phyloP scores from a whole-genome alignment of 2,797 vertebrate genomes.

The Denticeps clupeoides region DNA sequence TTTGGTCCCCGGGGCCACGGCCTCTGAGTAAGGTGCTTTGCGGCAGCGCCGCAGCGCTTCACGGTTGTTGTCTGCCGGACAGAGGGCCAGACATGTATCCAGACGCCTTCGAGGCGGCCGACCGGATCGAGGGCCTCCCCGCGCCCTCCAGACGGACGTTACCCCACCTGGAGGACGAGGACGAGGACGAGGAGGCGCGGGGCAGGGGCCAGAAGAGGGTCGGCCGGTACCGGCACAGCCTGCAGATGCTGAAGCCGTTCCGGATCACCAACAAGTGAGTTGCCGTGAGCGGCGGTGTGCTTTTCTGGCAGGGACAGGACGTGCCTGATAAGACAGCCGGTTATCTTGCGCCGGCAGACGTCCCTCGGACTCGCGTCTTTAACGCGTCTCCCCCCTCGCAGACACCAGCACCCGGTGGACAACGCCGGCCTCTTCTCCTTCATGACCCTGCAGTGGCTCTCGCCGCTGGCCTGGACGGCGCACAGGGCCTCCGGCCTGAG shows the following conservation, averaged over 20 bases:
- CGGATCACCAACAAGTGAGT: constrained; percentile 68
- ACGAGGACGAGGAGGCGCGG: constrained; percentile 22
- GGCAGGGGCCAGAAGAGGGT: constrained; percentile 37
- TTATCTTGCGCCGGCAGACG: constrained; percentile 31
- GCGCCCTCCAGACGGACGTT: constrained; percentile 44
- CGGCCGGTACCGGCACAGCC: constrained; percentile 59
- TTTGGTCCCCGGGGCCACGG: constrained; percentile 27
- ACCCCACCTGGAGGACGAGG: constrained; percentile 47
- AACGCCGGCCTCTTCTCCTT: constrained; percentile 73
- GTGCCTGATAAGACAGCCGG: too few relatives aligned
- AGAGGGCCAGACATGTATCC: constrained; percentile 50
- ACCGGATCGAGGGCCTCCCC: constrained; percentile 54
- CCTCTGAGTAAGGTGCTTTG: constrained; percentile 39
- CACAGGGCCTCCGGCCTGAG: constrained; percentile 53
- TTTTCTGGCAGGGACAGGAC: too few relatives aligned
- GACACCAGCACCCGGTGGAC: constrained; percentile 72
- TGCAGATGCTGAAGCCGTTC: constrained; percentile 69
- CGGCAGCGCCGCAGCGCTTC: too few relatives aligned
- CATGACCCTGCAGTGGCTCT: constrained; percentile 72
- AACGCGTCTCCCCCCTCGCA: constrained; percentile 37
- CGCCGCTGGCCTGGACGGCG: constrained; percentile 61
- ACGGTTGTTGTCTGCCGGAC: constrained; percentile 17
- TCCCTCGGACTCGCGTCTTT: constrained; percentile 14
- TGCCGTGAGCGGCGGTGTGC: not conserved
- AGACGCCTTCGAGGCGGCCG: constrained; percentile 53